A percentile compares a stretch with the other conserved stretches of the same genome.
These are phyloP conservation scores for Alviniconcha marisindica DNA, from an alignment of 1,140 invertebrate species.

Conservation along the genomic window DNA sequence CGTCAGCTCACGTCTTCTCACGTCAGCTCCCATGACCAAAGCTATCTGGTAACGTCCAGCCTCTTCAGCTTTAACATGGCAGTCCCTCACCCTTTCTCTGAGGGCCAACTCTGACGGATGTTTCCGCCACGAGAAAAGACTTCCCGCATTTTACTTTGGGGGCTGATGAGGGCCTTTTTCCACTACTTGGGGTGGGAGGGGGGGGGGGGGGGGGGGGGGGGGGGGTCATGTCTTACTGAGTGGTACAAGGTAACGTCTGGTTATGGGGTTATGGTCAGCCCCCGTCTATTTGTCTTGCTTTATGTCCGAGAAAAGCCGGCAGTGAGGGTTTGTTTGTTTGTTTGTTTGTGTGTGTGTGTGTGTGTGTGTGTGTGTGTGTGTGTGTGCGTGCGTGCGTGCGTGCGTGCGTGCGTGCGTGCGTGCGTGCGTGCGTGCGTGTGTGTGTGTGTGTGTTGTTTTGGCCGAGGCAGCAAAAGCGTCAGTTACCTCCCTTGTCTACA, in stretches of 20 bases:
- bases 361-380: slow-evolving; percentile 2
- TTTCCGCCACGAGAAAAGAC: too few relatives aligned
- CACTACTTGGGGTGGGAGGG: background rate
- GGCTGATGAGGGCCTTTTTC: too few relatives aligned
- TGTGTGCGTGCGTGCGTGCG: background rate
- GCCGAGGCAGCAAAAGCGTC: background rate
- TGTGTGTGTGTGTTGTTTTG: background rate
- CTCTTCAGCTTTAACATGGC: too few relatives aligned
- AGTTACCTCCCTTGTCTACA: background rate
- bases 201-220: too few relatives aligned
- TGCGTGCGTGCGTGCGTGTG: background rate
- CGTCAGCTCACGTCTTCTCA: too few relatives aligned
- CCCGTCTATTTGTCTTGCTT: background rate
- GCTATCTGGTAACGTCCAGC: too few relatives aligned
- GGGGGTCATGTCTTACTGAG: background rate
- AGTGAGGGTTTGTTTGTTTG: background rate
- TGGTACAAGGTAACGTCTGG: too few relatives aligned
- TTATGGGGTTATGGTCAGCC: background rate
- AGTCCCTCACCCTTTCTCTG: too few relatives aligned
- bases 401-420: background rate
- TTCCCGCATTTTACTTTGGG: too few relatives aligned
- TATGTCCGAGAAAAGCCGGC: too few relatives aligned
- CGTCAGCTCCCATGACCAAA: too few relatives aligned
- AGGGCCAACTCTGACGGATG: too few relatives aligned
- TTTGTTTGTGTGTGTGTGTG: background rate